phyloP scores from a whole-genome alignment of 2,113 vertebrate species.

The Carollia perspicillata region DNA sequence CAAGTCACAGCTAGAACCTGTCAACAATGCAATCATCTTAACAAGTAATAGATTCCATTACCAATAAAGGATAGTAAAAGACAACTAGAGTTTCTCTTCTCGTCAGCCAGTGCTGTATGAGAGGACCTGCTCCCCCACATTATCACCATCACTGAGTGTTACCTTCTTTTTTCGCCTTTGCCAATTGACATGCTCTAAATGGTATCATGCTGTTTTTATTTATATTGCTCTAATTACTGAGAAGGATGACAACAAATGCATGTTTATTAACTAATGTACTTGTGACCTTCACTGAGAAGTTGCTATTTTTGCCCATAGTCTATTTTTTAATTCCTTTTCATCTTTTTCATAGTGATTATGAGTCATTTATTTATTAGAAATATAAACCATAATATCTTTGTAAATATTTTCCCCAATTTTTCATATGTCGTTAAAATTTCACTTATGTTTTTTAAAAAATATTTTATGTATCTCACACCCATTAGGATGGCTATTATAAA shows the following conservation, averaged over 20 bases:
- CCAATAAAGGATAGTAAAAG: background rate
- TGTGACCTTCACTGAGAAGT: background rate
- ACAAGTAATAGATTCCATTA: background rate
- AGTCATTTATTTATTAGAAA: background rate
- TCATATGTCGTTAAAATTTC: background rate
- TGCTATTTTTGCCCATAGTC: background rate
- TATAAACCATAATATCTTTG: background rate
- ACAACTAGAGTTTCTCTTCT: background rate
- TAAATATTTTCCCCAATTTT: background rate
- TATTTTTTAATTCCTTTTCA: background rate
- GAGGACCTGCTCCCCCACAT: background rate
- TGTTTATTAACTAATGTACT: background rate
- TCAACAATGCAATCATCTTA: background rate
- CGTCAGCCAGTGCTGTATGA: background rate
- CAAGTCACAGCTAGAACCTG: background rate
- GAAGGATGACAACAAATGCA: background rate
- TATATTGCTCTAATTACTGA: background rate
- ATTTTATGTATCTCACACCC: background rate
- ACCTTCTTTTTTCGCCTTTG: background rate
- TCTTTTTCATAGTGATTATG: background rate
- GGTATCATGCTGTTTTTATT: background rate
- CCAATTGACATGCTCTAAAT: background rate
- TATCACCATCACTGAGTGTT: background rate
- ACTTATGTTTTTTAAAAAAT: background rate
- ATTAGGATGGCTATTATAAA: background rate